phyloP scores from a whole-genome alignment of 2,113 vertebrate genomes.

The Elanus axillaris region DNA sequence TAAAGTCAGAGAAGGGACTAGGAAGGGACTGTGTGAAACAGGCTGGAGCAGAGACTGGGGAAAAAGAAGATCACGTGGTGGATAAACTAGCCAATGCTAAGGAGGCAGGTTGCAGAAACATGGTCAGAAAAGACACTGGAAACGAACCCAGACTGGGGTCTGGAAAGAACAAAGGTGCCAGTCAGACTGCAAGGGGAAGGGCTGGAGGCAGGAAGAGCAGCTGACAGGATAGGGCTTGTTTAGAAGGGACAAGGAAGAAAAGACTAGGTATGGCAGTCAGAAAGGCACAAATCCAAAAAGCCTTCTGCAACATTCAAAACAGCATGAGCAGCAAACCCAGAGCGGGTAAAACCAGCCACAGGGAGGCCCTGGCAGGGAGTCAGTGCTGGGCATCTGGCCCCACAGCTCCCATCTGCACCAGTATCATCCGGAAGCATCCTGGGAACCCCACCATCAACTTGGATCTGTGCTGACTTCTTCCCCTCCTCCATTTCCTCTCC shows the following conservation, averaged over 20 bases:
- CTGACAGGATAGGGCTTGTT: background rate
- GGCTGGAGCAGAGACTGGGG: background rate
- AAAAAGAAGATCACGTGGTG: background rate
- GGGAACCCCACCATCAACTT: background rate
- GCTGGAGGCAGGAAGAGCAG: background rate
- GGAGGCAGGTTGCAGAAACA: background rate
- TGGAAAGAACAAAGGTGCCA: background rate
- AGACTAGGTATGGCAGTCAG: background rate
- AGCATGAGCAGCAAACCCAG: background rate
- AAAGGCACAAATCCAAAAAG: background rate
- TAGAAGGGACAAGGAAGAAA: background rate
- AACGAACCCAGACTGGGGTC: background rate
- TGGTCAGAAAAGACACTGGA: background rate
- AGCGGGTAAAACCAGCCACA: background rate
- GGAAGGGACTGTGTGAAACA: background rate
- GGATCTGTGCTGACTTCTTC: background rate
- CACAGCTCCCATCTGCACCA: fast-evolving
- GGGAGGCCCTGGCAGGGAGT: background rate
- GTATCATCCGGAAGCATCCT: background rate
- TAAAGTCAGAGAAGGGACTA: background rate
- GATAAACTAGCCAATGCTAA: background rate
- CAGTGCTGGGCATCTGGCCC: background rate
- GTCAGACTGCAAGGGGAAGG: background rate
- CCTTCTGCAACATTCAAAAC: background rate
- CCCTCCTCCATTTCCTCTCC: background rate